These are phyloP conservation scores for Netelia virgata DNA, from an alignment of 2,888 invertebrate genomes.

Conservation along the genomic window DNA sequence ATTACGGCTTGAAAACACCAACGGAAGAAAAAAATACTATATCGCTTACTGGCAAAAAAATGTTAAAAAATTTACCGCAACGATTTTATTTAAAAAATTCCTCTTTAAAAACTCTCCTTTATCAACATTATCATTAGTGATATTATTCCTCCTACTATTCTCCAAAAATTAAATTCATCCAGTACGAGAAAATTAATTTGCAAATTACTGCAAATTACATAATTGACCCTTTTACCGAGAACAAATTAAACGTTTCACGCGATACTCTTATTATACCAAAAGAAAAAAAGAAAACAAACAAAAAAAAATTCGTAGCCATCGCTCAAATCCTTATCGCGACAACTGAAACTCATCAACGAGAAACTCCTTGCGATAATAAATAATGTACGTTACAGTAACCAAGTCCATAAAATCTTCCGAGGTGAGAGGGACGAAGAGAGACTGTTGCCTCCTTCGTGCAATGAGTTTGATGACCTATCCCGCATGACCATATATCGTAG, in stretches of 20 bases:
- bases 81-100: too few species aligned
- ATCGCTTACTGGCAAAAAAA: neutral
- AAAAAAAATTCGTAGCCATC: neutral
- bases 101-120: too few species aligned
- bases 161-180: too few species aligned
- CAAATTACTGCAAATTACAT: too few species aligned
- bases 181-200: too few species aligned
- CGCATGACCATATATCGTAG: neutral
- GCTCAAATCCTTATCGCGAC: neutral
- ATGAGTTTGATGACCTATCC: conserved; percentile 32
- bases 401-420: neutral
- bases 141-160: too few species aligned
- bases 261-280: too few species aligned
- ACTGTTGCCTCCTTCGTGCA: conserved; percentile 28
- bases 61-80: too few species aligned
- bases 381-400: neutral
- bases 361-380: neutral
- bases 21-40: neutral
- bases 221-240: too few species aligned
- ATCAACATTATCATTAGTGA: too few species aligned
- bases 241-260: too few species aligned
- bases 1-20: neutral
- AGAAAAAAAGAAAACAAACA: neutral
- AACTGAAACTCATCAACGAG: neutral
- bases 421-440: neutral